A percentile compares a stretch with the other conserved stretches of the same genome.
Evolutionary conservation across 2,888 invertebrate species (phyloP).

Genomic region (Podotricha telesiphe): DNA sequence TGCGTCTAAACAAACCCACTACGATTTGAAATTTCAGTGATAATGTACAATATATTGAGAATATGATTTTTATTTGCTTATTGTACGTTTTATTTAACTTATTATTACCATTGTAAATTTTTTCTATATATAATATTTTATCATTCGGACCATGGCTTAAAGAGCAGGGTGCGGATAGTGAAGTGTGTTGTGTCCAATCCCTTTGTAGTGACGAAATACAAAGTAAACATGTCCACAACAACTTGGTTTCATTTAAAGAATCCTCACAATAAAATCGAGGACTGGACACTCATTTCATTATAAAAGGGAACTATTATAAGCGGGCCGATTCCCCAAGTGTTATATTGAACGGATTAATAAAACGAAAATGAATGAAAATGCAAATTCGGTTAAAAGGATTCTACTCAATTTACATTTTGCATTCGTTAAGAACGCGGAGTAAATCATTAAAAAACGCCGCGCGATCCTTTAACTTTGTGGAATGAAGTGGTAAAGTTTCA

Average conservation of each 20-base stretch:
- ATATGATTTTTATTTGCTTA: too few species aligned
- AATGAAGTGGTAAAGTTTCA: conserved; percentile 27
- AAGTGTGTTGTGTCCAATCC: conserved; percentile 44
- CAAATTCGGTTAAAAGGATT: conserved; percentile 33
- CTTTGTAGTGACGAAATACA: conserved; percentile 47
- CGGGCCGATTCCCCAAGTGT: conserved; percentile 14
- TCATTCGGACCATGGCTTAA: neutral
- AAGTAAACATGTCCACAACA: conserved; percentile 52
- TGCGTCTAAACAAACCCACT: too few species aligned
- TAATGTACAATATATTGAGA: too few species aligned
- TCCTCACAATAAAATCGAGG: neutral
- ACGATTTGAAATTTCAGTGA: too few species aligned
- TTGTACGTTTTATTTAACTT: too few species aligned
- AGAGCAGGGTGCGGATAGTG: conserved; percentile 35
- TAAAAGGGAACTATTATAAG: conserved; percentile 16
- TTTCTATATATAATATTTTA: too few species aligned
- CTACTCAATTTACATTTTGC: conserved; percentile 27
- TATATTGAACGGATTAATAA: conserved; percentile 22
- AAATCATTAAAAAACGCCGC: conserved; percentile 26
- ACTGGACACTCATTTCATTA: neutral
- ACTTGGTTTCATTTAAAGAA: conserved; percentile 41
- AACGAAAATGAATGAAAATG: conserved; percentile 21
- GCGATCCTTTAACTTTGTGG: conserved; percentile 22
- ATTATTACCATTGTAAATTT: too few species aligned
- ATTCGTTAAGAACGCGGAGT: conserved; percentile 28